Conservation (phyloP, 2,888 invertebrate species). For the Sycophila texana region DNA sequence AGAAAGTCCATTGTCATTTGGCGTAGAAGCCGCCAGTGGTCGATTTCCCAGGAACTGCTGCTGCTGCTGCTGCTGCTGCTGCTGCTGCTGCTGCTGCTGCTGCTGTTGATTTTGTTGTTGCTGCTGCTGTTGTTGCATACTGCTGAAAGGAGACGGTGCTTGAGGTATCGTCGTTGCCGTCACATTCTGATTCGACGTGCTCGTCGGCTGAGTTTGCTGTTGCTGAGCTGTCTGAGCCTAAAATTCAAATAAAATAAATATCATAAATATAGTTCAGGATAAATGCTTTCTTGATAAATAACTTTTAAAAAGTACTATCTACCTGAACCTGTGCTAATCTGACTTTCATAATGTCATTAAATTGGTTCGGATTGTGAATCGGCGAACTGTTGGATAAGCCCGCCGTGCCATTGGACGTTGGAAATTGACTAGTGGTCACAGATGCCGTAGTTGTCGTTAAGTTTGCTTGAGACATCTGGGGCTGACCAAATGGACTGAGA, state of each 20-base stretch:
- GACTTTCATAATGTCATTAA: constrained; percentile 80
- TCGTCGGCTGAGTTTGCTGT: constrained; percentile 70
- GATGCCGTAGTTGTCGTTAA: constrained; percentile 77
- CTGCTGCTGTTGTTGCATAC: constrained; percentile 74
- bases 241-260: neutral
- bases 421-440: constrained; percentile 77
- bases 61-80: constrained; percentile 78
- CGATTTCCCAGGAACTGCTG: constrained; percentile 76
- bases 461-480: constrained; percentile 80
- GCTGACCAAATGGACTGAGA: constrained; percentile 84
- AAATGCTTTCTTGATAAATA: neutral
- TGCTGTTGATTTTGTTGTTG: constrained; percentile 77
- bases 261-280: no score
- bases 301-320: neutral
- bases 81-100: constrained; percentile 76
- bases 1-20: constrained; percentile 69
- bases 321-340: constrained; percentile 75
- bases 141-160: constrained; percentile 79
- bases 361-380: constrained; percentile 77
- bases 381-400: constrained; percentile 76
- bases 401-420: constrained; percentile 80
- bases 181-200: constrained; percentile 69
- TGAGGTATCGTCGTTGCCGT: constrained; percentile 72
- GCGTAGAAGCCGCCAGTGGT: constrained; percentile 70
- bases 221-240: constrained; percentile 70